Conservation (phyloP, 2,797 vertebrate species). For the Tenualosa thibaudeaui region DNA sequence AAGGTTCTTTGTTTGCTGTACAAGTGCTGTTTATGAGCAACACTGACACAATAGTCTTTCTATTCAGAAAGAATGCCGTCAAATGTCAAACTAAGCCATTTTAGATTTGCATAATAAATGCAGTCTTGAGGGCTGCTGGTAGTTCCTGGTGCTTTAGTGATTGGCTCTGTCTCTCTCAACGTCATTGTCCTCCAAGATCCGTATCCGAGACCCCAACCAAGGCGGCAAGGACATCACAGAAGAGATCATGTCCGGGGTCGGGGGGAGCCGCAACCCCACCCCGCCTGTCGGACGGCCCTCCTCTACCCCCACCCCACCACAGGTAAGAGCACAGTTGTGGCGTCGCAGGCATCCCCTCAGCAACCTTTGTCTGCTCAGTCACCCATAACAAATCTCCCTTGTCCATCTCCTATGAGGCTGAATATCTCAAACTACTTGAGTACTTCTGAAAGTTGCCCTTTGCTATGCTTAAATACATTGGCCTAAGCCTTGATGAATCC, state of each 20-base stretch:
- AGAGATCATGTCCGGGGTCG: slow-evolving; percentile 89
- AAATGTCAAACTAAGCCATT: neutral
- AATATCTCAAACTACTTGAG: neutral
- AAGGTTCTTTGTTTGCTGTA: neutral
- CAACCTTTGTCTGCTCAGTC: neutral
- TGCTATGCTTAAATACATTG: neutral
- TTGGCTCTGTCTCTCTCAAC: slow-evolving; percentile 50
- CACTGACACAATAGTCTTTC: neutral
- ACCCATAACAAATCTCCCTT: neutral
- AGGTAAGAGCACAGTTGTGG: slow-evolving; percentile 74
- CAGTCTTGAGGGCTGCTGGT: neutral
- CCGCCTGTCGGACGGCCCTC: slow-evolving; percentile 83
- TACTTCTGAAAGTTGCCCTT: neutral
- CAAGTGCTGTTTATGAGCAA: neutral
- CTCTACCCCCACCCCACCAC: slow-evolving; percentile 89
- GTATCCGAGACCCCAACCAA: slow-evolving; percentile 98
- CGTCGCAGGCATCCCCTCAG: neutral
- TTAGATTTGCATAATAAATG: neutral
- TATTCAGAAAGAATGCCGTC: neutral
- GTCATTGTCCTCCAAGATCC: slow-evolving; percentile 83
- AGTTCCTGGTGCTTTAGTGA: slow-evolving; percentile 62
- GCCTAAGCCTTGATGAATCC: too few species aligned
- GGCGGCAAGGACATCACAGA: slow-evolving; percentile 98
- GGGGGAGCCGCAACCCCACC: slow-evolving; percentile 72
- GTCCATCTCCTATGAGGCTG: neutral